Percentiles rank a stretch among this genome's conserved stretches.
Evolutionary conservation across 2,113 vertebrate species (phyloP).

Genomic region (Echinops telfairi): DNA sequence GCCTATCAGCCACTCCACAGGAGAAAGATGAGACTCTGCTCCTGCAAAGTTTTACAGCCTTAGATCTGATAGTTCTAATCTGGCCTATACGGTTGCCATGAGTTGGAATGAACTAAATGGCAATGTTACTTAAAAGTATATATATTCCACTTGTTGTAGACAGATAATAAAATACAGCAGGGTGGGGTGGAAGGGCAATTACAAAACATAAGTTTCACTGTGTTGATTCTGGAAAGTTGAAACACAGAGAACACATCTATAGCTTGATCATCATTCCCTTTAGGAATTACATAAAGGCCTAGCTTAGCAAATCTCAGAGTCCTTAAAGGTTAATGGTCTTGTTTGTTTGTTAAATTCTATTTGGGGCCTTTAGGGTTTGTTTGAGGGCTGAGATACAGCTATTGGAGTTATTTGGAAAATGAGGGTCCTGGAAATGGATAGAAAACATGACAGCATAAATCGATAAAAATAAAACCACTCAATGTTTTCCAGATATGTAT

Average conservation of each 20-base stretch:
- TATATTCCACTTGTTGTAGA: neutral
- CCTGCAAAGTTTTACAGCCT: too few relatives aligned
- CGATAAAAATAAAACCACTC: neutral
- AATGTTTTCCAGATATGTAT: neutral
- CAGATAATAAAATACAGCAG: constrained; percentile 5
- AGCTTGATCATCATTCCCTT: neutral
- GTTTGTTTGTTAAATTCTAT: neutral
- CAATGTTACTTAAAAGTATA: too few relatives aligned
- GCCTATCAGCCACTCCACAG: too few relatives aligned
- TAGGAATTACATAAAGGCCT: neutral
- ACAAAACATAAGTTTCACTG: neutral
- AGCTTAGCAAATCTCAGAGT: neutral
- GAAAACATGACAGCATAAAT: neutral
- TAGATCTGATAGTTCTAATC: too few relatives aligned
- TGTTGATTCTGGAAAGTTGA: neutral
- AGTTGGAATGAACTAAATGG: too few relatives aligned
- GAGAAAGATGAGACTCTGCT: too few relatives aligned
- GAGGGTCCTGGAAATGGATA: neutral
- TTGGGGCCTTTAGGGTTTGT: neutral
- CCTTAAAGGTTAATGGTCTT: neutral
- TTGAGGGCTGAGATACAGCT: neutral
- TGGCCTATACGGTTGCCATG: too few relatives aligned
- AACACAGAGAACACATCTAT: neutral
- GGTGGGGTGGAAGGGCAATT: neutral
- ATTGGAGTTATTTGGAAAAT: neutral